These are phyloP conservation scores for Lacerta viridis DNA, from an alignment of 2,797 vertebrate species.

Conservation along the genomic window DNA sequence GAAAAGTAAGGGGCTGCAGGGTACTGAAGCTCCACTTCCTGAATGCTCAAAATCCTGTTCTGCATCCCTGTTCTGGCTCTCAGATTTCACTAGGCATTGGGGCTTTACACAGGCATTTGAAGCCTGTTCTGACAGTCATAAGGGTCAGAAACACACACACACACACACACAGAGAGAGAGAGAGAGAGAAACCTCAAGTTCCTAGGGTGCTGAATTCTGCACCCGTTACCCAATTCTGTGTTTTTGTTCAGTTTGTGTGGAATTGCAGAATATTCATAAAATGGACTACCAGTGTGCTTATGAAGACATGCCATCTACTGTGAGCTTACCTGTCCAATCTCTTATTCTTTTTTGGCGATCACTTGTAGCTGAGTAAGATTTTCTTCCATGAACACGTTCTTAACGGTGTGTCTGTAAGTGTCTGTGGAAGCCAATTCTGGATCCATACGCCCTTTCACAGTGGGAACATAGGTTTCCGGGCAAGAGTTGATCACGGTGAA, in stretches of 20 bases:
- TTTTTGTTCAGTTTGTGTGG: not conserved
- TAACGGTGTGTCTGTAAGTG: no score
- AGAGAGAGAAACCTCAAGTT: not conserved
- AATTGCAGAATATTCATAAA: not conserved
- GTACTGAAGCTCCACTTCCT: not conserved
- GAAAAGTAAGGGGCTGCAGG: not conserved
- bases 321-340: no score
- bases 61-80: not conserved
- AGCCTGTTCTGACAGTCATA: not conserved
- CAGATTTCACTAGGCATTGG: not conserved
- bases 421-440: no score
- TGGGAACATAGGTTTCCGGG: no score
- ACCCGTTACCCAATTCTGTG: not conserved
- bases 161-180: no score
- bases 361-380: no score
- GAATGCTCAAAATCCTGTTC: not conserved
- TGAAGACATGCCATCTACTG: not conserved
- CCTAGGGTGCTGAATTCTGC: not conserved
- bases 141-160: not conserved
- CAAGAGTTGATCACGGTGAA: no score
- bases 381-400: no score
- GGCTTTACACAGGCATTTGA: not conserved
- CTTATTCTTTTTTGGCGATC: no score
- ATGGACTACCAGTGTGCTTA: not conserved
- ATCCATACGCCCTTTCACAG: no score